Base-by-base conservation (phyloP, 30 jellyfish, hydroid and myxozoan species). In the Clytia hemisphaerica region DNA sequence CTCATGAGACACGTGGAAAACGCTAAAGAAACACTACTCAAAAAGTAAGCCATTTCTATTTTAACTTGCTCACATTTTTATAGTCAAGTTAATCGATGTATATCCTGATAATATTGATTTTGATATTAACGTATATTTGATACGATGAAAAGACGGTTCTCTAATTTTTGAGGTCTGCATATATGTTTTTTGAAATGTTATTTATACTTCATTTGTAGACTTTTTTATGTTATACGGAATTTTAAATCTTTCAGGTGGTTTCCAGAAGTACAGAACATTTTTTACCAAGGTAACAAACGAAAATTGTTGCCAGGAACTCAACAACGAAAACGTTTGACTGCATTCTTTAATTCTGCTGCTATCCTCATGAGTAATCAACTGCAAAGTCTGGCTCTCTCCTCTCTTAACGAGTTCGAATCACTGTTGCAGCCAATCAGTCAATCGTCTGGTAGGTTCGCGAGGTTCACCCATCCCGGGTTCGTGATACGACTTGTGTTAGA, bases 241-340 rank as follows among this genome's bases (percentile, higher is more conserved):
- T 30, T 37, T 22, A 45, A 58, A 24, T 18, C 14, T 28, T 12
- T 19, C 27, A 87, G 97, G 49, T 87, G 97, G 97, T 87, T 79
- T 38, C 97, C 97, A 0, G 97, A 79, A 68, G 94, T 87, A 14
- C 97, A 87, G 54, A 87, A 79, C 67, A 87, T 87, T 21, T 87
- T 80, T 61, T 87, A 87, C 83, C 97, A 87, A 72, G 97, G 94
- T 2, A 87, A 72, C 93, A 87, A 87, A 71, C 65, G 71, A 50
- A 74, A 72, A 45, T 34, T 64, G 62, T 32, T 87, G 50, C 94
- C 94, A 34, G 63, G 82, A 69, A 79, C 72, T 63, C 93, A 87
- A 58, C 81, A 79, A 28, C 64, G 83, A 16, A 78, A 68, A 57
- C 74, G 83, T 6, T 62, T 85, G 59, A 91, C 69, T 21, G 71